Base-by-base conservation (phyloP, 2,888 invertebrate species). In the Sinotaia quadrata region DNA sequence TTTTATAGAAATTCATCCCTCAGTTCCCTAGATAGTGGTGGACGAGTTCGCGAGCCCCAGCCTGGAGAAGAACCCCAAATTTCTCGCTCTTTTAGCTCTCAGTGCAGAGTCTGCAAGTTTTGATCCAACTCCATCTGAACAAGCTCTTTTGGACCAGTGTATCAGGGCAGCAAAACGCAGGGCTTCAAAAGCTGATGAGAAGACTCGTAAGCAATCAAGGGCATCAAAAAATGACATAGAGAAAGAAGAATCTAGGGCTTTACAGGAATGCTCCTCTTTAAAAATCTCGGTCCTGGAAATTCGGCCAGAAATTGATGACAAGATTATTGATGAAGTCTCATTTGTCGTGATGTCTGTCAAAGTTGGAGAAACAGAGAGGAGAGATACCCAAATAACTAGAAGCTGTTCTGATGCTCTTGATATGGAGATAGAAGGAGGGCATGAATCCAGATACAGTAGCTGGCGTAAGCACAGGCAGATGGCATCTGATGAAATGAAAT, bases 81-180 rank as follows among this genome's bases (percentile, higher is more conserved):
- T 33, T 51, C 67, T 8, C 63, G 52, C 5, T 71, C 61, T 5
- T 49, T 18, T 51, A 61, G 52, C 4, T 72, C 72, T 3, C 47
- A 69, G 67, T 24, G 61, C 69, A 2, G 73, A 74, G 57, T 65
- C 69, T 12, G 60, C 68, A 10, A 68, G 65, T 49, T 74, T 66
- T 54, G 75, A 81, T 75, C 75, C 75, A 2, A 77, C 75, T 2
- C 75, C 76, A 1, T 74, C 75, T 24, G 85, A 87, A 67, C 91
- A 91, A 76, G 91, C 90, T 1, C 84, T 94, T 51, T 91, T 95
- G 77, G 94, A 94, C 80, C 92, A 94, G 75, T 94, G 94, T 76
- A 95, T 95, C 66, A 91, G 92, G 31, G 93, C 93, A 0, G 94
- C 94, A 3, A 89, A 79, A 52, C 77, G 78, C 37, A 67, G 76